Evolutionary conservation across 2,888 invertebrate genomes (phyloP).

Genomic region (Drosophila diplacantha): DNA sequence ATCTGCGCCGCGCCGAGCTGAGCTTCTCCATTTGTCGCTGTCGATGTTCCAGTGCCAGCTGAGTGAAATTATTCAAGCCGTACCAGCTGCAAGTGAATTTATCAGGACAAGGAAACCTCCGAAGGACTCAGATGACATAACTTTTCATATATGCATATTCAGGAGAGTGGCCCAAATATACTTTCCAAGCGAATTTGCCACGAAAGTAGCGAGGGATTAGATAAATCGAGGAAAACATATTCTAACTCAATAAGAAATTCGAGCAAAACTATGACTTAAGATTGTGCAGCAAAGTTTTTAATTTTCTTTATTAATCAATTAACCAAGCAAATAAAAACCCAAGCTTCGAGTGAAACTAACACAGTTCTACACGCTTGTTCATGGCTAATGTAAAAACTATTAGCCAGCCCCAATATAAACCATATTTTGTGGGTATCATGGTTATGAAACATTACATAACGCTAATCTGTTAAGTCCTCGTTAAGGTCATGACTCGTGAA

Average conservation of each 20-base stretch:
- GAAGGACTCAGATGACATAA: conserved; percentile 9
- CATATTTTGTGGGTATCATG: conserved; percentile 22
- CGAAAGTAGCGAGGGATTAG: background rate
- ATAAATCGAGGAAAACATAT: too few relatives aligned
- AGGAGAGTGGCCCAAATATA: conserved; percentile 1
- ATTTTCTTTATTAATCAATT: background rate
- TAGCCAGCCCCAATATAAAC: background rate
- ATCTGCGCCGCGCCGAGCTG: conserved; percentile 18
- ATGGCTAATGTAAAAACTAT: conserved; percentile 1
- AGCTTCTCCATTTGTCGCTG: conserved; percentile 37
- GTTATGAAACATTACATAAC: conserved; percentile 25
- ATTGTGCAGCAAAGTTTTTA: background rate
- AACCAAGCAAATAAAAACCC: background rate
- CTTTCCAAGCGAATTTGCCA: background rate
- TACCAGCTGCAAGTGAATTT: conserved; percentile 30
- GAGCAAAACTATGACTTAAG: background rate
- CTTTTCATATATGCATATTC: conserved; percentile 23
- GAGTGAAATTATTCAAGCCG: conserved; percentile 33
- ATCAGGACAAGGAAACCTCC: conserved; percentile 3
- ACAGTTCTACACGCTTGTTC: background rate
- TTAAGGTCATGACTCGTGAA: conserved; percentile 30
- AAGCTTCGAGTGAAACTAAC: background rate
- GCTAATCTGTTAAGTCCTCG: conserved; percentile 30
- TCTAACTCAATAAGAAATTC: background rate
- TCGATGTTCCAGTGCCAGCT: conserved; percentile 32